phyloP scores from a whole-genome alignment of 2,113 vertebrate genomes.

The Myiozetetes cayanensis region DNA sequence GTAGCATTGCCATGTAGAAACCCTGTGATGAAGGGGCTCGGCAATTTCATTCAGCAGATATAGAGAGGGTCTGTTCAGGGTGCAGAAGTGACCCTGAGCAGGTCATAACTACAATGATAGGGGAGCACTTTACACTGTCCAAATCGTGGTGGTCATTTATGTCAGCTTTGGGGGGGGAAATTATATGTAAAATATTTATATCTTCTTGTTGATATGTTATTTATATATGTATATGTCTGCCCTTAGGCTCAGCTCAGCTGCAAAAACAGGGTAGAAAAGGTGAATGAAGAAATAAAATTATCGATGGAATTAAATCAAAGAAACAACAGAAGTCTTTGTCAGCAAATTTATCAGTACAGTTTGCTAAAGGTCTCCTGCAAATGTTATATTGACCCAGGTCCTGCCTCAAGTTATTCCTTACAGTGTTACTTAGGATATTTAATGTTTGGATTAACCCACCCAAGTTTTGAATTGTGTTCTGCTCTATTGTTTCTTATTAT shows the following conservation, averaged over 20 bases:
- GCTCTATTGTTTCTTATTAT: background rate
- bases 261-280: background rate
- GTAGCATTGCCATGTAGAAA: background rate
- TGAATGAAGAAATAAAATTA: background rate
- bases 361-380: background rate
- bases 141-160: background rate
- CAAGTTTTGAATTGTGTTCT: background rate
- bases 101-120: background rate
- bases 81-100: background rate
- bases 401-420: background rate
- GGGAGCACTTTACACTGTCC: background rate
- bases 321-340: background rate
- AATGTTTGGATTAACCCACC: background rate
- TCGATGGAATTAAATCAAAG: background rate
- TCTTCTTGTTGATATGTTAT: background rate
- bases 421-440: background rate
- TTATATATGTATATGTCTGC: background rate
- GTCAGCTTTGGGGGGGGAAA: background rate
- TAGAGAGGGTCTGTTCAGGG: background rate
- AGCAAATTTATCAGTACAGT: background rate
- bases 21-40: background rate
- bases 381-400: background rate
- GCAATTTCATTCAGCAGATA: background rate
- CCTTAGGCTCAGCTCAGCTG: background rate
- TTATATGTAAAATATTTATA: background rate